Base-by-base conservation (phyloP, 2,888 invertebrate species). In the Biston stratarius region DNA sequence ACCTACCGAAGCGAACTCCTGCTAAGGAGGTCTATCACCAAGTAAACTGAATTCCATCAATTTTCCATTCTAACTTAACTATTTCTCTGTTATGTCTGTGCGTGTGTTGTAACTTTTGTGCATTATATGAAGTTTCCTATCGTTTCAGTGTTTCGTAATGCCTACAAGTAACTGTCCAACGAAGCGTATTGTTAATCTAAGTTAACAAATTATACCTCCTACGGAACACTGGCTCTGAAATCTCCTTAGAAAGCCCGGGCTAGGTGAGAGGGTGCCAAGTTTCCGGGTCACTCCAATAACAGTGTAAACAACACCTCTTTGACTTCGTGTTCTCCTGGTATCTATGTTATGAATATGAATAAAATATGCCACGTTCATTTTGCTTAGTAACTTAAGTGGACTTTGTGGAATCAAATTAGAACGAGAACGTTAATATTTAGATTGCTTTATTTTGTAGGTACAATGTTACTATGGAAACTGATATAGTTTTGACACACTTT, bases 261-360 rank as follows among this genome's bases (percentile, higher is more conserved):
- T 9, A 49, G 33, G 34, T 24, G 44, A 61, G 52, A 49, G 49
- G 63, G 51, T n/a, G 57, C 59, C 40, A 61, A 64, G 67, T 71
- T 74, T 73, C 69, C 70, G 68, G 73, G 74, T 74, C 73, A 71
- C 59, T 63, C 65, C 67, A 65, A 64, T 71, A 58, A 64, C 59
- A 51, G 38, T 59, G 63, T 69, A 72, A 69, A 70, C 64, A 70
- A 71, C 68, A 66, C 64, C 57, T 72, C 70, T 61, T 53, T 48
- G 42, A 12, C 45, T 47, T 40, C 49, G 51, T 59, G 38, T 33
- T 44, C 1, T 53, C 55, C 44, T 60, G 58, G 58, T 55, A 15
- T 33, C 56, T 51, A 55, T 48, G 59, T 55, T 47, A 33, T 34
- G 58, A 47, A 33, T 56, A 51, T 69, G 69, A 69, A 71, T 71